phyloP scores from a whole-genome alignment of 2,797 vertebrate species.

The Tenualosa ilisha region DNA sequence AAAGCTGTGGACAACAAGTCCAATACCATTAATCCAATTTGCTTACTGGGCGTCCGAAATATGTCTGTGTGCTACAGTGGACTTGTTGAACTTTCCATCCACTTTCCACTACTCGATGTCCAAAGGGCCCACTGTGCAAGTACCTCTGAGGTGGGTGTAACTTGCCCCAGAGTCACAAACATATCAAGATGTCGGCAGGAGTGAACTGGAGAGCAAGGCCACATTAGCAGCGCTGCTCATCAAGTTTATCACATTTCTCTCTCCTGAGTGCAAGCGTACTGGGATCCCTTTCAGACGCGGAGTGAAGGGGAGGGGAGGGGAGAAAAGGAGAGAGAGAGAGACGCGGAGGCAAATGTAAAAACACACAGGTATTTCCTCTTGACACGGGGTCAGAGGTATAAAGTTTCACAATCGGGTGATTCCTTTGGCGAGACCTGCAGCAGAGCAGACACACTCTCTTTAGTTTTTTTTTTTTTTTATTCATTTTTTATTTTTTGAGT shows the following conservation, averaged over 20 bases:
- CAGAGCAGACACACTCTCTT: neutral
- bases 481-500: neutral
- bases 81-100: neutral
- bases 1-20: neutral
- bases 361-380: slow-evolving; percentile 37
- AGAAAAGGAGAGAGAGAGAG: neutral
- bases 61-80: neutral
- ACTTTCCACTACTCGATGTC: neutral
- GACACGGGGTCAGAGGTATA: slow-evolving; percentile 63
- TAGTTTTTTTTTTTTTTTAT: neutral
- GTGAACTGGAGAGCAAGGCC: neutral
- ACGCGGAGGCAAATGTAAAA: slow-evolving; percentile 34
- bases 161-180: neutral
- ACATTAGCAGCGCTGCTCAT: neutral
- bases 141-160: neutral
- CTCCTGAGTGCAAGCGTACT: neutral
- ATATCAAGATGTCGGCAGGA: neutral
- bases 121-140: neutral
- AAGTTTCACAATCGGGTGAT: slow-evolving; percentile 64
- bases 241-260: neutral
- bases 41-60: slow-evolving; percentile 2
- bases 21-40: slow-evolving; percentile 16
- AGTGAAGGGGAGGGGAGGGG: neutral
- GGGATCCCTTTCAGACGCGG: neutral
- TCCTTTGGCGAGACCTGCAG: slow-evolving; percentile 29